Evolutionary conservation across 2,113 vertebrate genomes (phyloP).

Genomic region (Pseudorectes ferrugineus): DNA sequence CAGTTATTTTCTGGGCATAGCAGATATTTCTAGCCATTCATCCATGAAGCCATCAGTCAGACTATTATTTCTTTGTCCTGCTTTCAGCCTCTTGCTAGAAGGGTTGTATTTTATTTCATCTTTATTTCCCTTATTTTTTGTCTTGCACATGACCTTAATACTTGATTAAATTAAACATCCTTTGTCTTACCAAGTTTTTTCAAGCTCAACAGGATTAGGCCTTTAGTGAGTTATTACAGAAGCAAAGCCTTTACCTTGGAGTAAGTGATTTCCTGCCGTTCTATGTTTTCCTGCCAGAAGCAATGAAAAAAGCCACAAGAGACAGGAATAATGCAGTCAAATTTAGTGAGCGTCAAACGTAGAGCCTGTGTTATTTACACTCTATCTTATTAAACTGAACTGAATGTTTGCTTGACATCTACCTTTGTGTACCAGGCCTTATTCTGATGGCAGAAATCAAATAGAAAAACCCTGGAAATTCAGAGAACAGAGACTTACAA

Average conservation of each 20-base stretch:
- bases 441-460: constrained; percentile 38
- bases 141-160: neutral
- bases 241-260: neutral
- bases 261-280: neutral
- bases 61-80: neutral
- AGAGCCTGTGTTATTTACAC: constrained; percentile 53
- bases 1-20: neutral
- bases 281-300: constrained; percentile 1
- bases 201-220: neutral
- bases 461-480: constrained; percentile 21
- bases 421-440: constrained; percentile 33
- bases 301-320: constrained; percentile 11
- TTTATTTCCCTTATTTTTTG: neutral
- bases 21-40: neutral
- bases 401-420: constrained; percentile 64
- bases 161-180: constrained; percentile 2
- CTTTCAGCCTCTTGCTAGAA: neutral
- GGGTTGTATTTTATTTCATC: neutral
- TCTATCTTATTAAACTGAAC: constrained; percentile 46
- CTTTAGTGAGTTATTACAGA: constrained; percentile 18
- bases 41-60: neutral
- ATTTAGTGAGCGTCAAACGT: neutral
- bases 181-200: neutral
- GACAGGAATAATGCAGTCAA: constrained; percentile 23
- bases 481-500: neutral